A percentile compares a stretch with the other conserved stretches of the same genome.
Conservation (phyloP, 2,888 invertebrate species). For the Bhutanitis thaidina region DNA sequence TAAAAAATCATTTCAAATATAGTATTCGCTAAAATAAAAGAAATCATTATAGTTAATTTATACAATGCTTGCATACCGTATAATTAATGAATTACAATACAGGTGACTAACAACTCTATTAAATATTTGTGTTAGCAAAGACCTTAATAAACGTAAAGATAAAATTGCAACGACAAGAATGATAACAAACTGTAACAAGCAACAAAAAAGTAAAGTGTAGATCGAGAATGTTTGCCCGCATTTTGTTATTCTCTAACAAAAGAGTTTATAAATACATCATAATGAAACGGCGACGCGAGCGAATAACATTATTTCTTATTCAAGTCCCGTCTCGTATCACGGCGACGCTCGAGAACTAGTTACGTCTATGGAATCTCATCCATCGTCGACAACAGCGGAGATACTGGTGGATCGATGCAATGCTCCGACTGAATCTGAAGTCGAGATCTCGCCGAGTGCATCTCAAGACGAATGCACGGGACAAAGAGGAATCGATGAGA, state of each 20-base stretch:
- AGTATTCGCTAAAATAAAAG: not conserved
- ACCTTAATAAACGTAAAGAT: no score
- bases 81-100: no score
- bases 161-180: not conserved
- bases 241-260: slow-evolving; percentile 11
- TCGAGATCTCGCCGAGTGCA: slow-evolving; percentile 72
- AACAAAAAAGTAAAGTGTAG: not conserved
- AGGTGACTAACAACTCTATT: no score
- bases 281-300: slow-evolving; percentile 15
- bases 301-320: slow-evolving; percentile 25
- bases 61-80: no score
- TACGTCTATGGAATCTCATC: slow-evolving; percentile 35
- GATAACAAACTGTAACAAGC: not conserved
- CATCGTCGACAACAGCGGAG: slow-evolving; percentile 35
- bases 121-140: no score
- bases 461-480: slow-evolving; percentile 74
- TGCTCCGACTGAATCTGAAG: slow-evolving; percentile 41
- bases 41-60: no score
- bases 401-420: slow-evolving; percentile 36
- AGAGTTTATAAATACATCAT: slow-evolving; percentile 21
- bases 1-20: no score
- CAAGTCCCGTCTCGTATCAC: slow-evolving; percentile 28
- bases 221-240: slow-evolving; percentile 8
- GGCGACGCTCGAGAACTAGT: slow-evolving; percentile 34
- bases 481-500: slow-evolving; percentile 77